A percentile compares a stretch with the other conserved stretches of the same genome.
These are phyloP conservation scores for Egretta garzetta DNA, from an alignment of 2,113 vertebrate genomes.

Conservation along the genomic window DNA sequence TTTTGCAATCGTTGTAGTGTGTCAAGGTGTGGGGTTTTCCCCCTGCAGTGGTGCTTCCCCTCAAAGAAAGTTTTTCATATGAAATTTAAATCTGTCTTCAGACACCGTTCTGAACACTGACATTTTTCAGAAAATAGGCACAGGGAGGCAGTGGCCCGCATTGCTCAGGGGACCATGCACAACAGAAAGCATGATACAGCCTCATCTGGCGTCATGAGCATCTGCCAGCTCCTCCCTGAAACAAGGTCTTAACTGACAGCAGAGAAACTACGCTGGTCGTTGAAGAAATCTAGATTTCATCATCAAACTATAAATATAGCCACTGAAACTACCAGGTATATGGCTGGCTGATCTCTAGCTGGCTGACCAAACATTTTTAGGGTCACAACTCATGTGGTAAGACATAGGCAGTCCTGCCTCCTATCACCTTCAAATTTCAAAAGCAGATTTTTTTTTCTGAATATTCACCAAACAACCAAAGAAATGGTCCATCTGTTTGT, in stretches of 20 bases:
- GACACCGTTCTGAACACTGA: neutral
- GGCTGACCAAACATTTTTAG: neutral
- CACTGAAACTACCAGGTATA: neutral
- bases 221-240: neutral
- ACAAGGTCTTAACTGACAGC: neutral
- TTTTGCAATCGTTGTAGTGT: neutral
- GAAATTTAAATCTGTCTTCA: neutral
- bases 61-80: neutral
- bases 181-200: slow-evolving; percentile 1
- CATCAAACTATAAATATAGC: neutral
- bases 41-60: neutral
- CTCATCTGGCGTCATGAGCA: neutral
- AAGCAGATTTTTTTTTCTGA: neutral
- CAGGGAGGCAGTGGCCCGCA: neutral
- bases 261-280: neutral
- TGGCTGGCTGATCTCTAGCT: neutral
- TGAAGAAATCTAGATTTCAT: slow-evolving; percentile 7
- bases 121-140: neutral
- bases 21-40: neutral
- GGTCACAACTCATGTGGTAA: neutral
- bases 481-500: neutral
- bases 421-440: neutral
- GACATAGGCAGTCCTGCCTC: neutral
- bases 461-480: neutral
- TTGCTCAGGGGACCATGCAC: neutral